Evolutionary conservation across 2,113 vertebrate genomes (phyloP).

Genomic region (Takifugu bimaculatus): DNA sequence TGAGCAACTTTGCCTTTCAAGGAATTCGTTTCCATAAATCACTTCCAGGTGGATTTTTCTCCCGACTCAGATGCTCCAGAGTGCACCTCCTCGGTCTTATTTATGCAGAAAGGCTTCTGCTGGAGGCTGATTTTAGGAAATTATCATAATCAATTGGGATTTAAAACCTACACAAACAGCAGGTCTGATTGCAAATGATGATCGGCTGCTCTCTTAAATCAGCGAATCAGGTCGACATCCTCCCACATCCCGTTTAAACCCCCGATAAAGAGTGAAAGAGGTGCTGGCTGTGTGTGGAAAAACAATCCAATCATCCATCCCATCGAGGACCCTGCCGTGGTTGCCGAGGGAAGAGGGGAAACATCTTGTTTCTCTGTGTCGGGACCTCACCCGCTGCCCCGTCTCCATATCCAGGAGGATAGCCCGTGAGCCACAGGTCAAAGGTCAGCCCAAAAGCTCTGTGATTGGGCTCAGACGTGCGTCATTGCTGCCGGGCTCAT

Average conservation of each 20-base stretch:
- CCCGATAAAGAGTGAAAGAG: conserved; percentile 2
- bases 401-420: no score
- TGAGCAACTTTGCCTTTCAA: no score
- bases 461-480: no score
- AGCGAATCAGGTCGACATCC: conserved; percentile 3
- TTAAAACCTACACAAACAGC: not conserved
- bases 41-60: not conserved
- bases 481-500: no score
- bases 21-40: not conserved
- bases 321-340: no score
- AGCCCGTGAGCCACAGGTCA: no score
- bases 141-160: not conserved
- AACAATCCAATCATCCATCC: no score
- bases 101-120: not conserved
- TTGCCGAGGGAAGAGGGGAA: no score
- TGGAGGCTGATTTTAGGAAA: not conserved
- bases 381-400: no score
- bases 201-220: not conserved
- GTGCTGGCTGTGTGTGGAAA: not conserved
- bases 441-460: no score
- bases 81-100: not conserved
- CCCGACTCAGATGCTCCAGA: no score
- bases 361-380: no score
- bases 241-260: conserved; percentile 5
- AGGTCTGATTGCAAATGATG: conserved; percentile 12